phyloP scores from a whole-genome alignment of 2,888 invertebrate genomes.

The Platerodrilus igneus region DNA sequence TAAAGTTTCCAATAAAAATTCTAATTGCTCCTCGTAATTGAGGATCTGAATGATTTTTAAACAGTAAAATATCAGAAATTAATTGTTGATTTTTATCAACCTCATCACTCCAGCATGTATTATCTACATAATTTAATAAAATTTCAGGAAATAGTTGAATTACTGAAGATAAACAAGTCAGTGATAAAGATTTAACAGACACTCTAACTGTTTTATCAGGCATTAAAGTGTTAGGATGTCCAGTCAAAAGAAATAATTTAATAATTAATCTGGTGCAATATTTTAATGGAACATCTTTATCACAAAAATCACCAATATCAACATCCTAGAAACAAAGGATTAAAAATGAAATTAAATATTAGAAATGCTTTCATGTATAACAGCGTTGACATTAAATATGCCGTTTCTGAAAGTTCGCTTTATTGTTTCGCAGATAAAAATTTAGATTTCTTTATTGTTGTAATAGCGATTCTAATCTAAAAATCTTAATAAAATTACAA shows the following conservation, averaged over 20 bases:
- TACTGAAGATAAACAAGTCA: conserved; percentile 74
- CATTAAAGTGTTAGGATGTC: conserved; percentile 54
- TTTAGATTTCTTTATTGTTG: no score
- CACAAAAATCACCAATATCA: conserved; percentile 62
- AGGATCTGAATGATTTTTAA: conserved; percentile 71
- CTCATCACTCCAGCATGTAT: conserved; percentile 45
- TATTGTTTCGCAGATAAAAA: no score
- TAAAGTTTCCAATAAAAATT: conserved; percentile 62
- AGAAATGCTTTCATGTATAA: no score
- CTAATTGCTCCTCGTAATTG: conserved; percentile 73
- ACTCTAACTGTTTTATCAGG: conserved; percentile 76
- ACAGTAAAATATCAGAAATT: conserved; percentile 66
- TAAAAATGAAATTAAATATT: not conserved
- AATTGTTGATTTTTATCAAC: conserved; percentile 48
- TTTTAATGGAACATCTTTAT: conserved; percentile 61
- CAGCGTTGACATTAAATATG: no score
- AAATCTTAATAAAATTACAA: no score
- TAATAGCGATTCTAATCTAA: no score
- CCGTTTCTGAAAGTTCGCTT: no score
- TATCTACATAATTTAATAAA: conserved; percentile 62
- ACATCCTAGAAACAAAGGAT: conserved; percentile 48
- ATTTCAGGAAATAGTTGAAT: conserved; percentile 69
- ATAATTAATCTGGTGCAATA: conserved; percentile 70
- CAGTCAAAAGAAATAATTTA: conserved; percentile 68
- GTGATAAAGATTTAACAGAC: conserved; percentile 83